Conservation (phyloP, 2,888 invertebrate genomes). For the Xestia ashworthii region DNA sequence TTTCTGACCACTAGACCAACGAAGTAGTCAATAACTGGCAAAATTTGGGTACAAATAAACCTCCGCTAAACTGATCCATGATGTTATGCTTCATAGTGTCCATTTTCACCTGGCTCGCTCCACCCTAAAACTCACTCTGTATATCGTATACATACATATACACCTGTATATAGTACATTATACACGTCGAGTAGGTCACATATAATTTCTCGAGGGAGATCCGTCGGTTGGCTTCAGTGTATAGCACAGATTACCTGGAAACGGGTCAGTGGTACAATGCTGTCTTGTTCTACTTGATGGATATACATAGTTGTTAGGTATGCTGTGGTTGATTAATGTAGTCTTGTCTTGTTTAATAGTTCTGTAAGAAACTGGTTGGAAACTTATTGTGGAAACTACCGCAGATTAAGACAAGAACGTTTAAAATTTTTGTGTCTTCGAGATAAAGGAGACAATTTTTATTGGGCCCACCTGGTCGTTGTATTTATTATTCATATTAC, state of each 20-base stretch:
- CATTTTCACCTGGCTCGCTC: background rate
- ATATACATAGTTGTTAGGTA: slow-evolving; percentile 10
- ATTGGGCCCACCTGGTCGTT: too few species aligned
- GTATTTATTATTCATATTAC: too few species aligned
- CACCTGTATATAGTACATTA: slow-evolving; percentile 24
- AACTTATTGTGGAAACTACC: too few species aligned
- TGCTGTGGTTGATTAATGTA: slow-evolving; percentile 9
- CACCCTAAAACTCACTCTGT: slow-evolving; percentile 28
- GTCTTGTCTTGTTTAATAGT: background rate
- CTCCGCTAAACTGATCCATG: background rate
- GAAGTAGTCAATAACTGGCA: background rate
- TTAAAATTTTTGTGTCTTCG: too few species aligned
- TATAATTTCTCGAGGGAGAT: slow-evolving; percentile 65
- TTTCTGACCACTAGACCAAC: too few species aligned
- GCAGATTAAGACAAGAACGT: too few species aligned
- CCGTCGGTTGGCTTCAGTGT: slow-evolving; percentile 35
- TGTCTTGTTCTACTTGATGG: slow-evolving; percentile 46
- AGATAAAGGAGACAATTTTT: too few species aligned
- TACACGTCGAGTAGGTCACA: slow-evolving; percentile 48
- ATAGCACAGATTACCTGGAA: slow-evolving; percentile 60
- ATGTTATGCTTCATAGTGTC: background rate
- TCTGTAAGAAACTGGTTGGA: too few species aligned
- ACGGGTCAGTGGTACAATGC: slow-evolving; percentile 46
- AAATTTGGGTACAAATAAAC: background rate
- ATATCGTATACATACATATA: background rate